Base-by-base conservation (phyloP, 2,888 invertebrate genomes). In the Phalera bucephala region DNA sequence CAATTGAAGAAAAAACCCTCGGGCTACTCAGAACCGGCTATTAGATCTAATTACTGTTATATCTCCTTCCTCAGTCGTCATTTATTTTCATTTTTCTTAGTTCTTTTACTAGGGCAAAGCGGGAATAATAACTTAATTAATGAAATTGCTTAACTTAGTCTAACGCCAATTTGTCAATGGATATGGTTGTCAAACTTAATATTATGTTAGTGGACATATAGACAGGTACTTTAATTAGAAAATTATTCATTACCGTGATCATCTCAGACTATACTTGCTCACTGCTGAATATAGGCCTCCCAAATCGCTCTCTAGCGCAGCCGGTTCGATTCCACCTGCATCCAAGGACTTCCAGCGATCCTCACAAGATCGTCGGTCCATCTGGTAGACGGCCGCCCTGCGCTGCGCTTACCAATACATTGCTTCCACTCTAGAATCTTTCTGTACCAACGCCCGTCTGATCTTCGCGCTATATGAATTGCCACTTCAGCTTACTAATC, bases 1-100 rank as follows among this genome's bases (percentile, higher is more conserved):
- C 64, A 64, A 66, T 64, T 68, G 64, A 57, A 67, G 60, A 58
- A 64, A 63, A 61, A 49, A 31, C 64, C 74, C 63, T 36, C 45
- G 29, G 63, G 73, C 66, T 55, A 56, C 57, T 49, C 54, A 56
- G 33, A 43, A 39, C 52, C 44, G 50, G 49, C 52, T 65, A 72
- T 72, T 73, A 72, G 64, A 62, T 66, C 62, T 75, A 71, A 75
- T 72, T 72, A 73, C 67, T 65, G 64, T 64, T 68, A 70, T 66
- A 63, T 59, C 28, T 45, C 33, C 34, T 37, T 52, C 51, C 43
- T 52, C 52, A 37, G 45, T 50, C 43, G 53, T 47, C 51, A 54
- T 60, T 56, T 57, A 47, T 52, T 57, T 54, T 45, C 30, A 49
- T 49, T 44, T 47, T 45, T 33, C 39, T 43, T 40, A 43, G 35